phyloP scores from a whole-genome alignment of 1,140 invertebrate species.

The Meloidogyne floridensis region DNA sequence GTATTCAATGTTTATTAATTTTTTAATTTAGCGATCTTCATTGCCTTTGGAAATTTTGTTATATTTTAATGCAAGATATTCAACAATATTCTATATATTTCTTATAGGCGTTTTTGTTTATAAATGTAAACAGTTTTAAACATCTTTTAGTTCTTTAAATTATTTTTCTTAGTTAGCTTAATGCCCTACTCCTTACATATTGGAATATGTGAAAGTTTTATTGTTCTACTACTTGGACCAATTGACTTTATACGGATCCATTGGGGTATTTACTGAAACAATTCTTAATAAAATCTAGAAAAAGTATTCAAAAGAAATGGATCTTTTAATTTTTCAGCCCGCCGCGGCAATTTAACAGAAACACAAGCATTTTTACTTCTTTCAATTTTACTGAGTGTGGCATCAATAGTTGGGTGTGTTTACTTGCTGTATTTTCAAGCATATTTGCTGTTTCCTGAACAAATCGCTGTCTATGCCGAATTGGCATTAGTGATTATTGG shows the following conservation, averaged over 20 bases:
- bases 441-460: conserved; percentile 24
- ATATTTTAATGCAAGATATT: not conserved
- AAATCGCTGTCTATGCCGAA: conserved; percentile 18
- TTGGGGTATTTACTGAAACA: not conserved
- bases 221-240: conserved; percentile 12
- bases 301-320: not conserved
- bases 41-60: not conserved
- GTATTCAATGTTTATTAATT: not conserved
- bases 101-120: not conserved
- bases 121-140: not conserved
- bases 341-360: conserved; percentile 23
- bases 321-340: conserved; percentile 4
- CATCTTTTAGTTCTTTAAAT: not conserved
- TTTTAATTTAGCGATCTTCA: not conserved
- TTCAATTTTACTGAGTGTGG: conserved; percentile 20
- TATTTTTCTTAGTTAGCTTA: conserved; percentile 1
- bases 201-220: conserved; percentile 7
- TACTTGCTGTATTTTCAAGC: conserved; percentile 22
- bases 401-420: not conserved
- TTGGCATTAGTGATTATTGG: conserved; percentile 18
- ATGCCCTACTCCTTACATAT: conserved; percentile 20
- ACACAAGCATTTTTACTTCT: conserved; percentile 17
- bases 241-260: conserved; percentile 22
- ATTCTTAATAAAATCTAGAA: not conserved
- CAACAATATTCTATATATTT: conserved; percentile 5